Conservation (phyloP, 2,888 invertebrate genomes). For the Agelastica alni region DNA sequence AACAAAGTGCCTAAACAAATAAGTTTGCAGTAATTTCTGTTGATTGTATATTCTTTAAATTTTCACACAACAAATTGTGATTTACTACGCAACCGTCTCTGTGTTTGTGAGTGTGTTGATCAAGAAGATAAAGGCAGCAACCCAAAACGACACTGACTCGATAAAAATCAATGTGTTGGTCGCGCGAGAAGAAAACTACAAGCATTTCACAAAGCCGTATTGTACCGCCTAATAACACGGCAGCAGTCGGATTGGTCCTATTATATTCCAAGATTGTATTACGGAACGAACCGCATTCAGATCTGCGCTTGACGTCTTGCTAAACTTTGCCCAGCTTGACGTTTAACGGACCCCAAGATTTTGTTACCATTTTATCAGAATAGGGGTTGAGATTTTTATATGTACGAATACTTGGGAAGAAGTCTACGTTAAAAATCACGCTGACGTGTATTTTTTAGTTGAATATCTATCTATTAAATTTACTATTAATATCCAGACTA, state of each 20-base stretch:
- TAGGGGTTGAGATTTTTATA: neutral
- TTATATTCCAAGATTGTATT: slow-evolving; percentile 56
- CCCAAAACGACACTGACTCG: slow-evolving; percentile 41
- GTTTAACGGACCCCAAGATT: slow-evolving; percentile 23
- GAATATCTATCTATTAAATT: no score
- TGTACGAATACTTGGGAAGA: no score
- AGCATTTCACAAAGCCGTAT: slow-evolving; percentile 22
- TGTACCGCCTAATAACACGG: slow-evolving; percentile 33
- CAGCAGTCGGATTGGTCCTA: slow-evolving; percentile 53
- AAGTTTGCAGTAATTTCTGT: no score
- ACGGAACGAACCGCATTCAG: slow-evolving; percentile 45
- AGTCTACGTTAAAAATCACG: no score
- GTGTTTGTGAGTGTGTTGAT: no score
- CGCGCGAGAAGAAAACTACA: slow-evolving; percentile 29
- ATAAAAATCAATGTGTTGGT: slow-evolving; percentile 53
- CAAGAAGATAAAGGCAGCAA: neutral
- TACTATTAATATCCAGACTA: no score
- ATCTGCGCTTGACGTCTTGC: slow-evolving; percentile 55
- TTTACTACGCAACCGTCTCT: no score
- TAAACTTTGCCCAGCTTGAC: slow-evolving; percentile 48
- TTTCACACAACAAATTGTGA: no score
- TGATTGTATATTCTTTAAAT: no score
- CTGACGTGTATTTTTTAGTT: no score
- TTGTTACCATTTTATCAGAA: slow-evolving; percentile 9
- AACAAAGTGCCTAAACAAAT: no score